Conservation (phyloP, 2,113 vertebrate genomes). For the Microcebus jonahi region DNA sequence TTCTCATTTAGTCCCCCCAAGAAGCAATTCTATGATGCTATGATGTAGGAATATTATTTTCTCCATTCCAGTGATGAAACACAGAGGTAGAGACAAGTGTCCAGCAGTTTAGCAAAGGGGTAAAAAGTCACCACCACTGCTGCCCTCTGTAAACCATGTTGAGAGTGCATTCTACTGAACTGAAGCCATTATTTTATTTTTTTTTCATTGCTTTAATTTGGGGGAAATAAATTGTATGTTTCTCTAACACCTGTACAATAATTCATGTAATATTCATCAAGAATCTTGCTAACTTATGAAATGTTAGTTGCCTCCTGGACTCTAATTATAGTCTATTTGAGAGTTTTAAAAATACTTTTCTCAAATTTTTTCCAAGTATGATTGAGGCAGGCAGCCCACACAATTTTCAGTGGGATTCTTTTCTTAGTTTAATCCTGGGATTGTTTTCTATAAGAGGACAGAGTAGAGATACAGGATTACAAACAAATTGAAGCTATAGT, state of each 20-base stretch:
- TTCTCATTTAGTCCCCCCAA: neutral
- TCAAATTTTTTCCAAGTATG: neutral
- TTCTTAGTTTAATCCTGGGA: neutral
- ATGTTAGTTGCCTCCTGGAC: neutral
- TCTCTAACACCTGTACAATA: neutral
- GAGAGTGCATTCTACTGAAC: no score
- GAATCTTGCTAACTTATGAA: neutral
- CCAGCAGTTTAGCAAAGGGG: rapidly evolving
- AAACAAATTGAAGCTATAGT: neutral
- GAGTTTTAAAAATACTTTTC: neutral
- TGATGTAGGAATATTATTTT: neutral
- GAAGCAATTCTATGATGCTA: neutral
- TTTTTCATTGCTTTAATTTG: neutral
- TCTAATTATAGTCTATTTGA: neutral
- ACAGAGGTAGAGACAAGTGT: neutral
- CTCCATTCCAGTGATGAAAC: neutral
- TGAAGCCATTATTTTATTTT: neutral
- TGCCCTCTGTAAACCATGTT: rapidly evolving
- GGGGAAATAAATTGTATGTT: neutral
- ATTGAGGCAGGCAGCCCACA: neutral
- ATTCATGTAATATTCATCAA: neutral
- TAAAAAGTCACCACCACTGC: neutral
- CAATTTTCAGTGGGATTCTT: neutral
- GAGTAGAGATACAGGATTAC: neutral
- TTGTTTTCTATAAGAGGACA: neutral